Base-by-base conservation (phyloP, 2,113 vertebrate genomes). In the Lipotes vexillifer region DNA sequence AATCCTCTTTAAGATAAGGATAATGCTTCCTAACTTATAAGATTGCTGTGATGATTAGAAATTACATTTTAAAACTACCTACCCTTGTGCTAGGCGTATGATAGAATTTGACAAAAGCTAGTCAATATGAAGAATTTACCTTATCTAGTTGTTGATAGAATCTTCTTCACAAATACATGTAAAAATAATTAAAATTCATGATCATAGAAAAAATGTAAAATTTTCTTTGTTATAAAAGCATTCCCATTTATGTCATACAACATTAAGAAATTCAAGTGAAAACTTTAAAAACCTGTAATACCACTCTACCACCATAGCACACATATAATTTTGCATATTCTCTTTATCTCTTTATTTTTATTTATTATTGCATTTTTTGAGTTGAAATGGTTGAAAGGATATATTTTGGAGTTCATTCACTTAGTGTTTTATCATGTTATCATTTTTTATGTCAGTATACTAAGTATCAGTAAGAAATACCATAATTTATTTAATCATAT, bases 241-340 rank as follows among this genome's bases (percentile, higher is more conserved):
- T 61, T 36, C n/a, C 72, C 8, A 80, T 72, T 84, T 88, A n/a
- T 66, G 18, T 94, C 66, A 55, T 69, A 69, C 33, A 93, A 52
- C 61, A 94, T 86, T 94, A 90, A 82, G 36, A 80, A 87, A 91
- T 61, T 92, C 63, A 93, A 75, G 68, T 87, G 20, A 78, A 94
- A 94, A 80, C 4, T 77, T 88, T 33, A 59, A 71, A 86, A 90
- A 38, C 31, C 14, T 88, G 0, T 88, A 82, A 66, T 41, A 66
- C 10, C 9, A 49, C 44, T 93, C 81, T 92, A 65, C 41, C 9
- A 84, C 68, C 29, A 74, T 52, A 85, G 74, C 41, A 68, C 27
- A 49, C n/a, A 57, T 71, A 93, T 66, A 68, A 71, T 59, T 92
- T 92, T 88, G 11, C 25, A 63, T 75, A 59, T 83, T 74, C 27